Base-by-base conservation (phyloP, 2,888 invertebrate genomes). In the Flabesymbios commensalis region DNA sequence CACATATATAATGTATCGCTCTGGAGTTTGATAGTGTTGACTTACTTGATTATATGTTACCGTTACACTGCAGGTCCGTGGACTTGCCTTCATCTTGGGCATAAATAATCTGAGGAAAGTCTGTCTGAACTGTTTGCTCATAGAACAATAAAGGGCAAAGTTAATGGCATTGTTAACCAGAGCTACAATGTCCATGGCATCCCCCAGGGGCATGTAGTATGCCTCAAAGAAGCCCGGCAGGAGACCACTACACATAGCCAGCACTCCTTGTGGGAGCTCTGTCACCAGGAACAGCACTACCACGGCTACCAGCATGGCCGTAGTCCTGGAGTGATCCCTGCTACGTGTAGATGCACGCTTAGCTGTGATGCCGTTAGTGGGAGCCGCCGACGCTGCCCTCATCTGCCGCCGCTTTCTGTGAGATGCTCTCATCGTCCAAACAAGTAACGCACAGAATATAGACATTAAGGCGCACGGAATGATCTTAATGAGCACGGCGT, bases 91-190 rank as follows among this genome's bases (percentile, higher is more conserved):
- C n/a, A n/a, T n/a, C n/a, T n/a, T n/a, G n/a, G 39, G 39, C 39
- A 36, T n/a, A 49, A 58, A 58, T 14, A 53, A 32, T 22, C 36
- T 19, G 17, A 75, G 48, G 29, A 85, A 82, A 0, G 84, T 84
- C 32, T 78, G 72, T 1, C 95, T 87, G 81, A 95, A 95, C 86
- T 94, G 94, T 66, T 91, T 87, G 64, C 93, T 94, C 95, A 95
- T 95, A 56, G 91, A 87, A 76, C 94, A 95, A 80, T 95, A 96
- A 32, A 95, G 85, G 62, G 94, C 89, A 77, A 96, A 95, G 83
- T 94, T 95, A 58, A 95, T 90, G 1, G 93, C 91, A 2, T 93
- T 92, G 82, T 94, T 95, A 72, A 94, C 84, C 53, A 96, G 86
- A 0, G 95, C 94, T 72, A 95, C 81, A 65, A 93, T 89, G 82